These are phyloP conservation scores for Leucosticte australis DNA, from an alignment of 2,113 vertebrate species.

Conservation along the genomic window DNA sequence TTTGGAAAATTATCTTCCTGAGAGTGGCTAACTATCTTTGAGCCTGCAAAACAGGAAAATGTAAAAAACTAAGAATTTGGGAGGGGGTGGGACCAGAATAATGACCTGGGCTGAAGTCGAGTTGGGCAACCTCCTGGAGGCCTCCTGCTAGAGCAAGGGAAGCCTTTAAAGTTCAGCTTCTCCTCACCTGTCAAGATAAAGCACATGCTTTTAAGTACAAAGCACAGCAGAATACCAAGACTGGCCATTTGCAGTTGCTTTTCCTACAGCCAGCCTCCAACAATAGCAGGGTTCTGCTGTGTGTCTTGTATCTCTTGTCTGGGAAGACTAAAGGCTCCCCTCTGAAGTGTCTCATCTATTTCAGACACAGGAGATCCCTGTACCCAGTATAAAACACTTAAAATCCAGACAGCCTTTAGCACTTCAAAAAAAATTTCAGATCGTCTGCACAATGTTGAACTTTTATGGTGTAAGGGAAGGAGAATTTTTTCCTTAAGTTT, in stretches of 20 bases:
- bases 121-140: not conserved
- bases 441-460: not conserved
- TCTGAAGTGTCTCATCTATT: not conserved
- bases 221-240: not conserved
- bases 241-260: not conserved
- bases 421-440: not conserved
- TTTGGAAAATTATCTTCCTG: not conserved
- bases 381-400: not conserved
- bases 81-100: not conserved
- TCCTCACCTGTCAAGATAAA: not conserved
- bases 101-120: not conserved
- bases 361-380: not conserved
- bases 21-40: not conserved
- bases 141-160: not conserved
- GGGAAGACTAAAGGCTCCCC: not conserved
- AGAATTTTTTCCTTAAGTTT: fast-evolving
- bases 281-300: not conserved
- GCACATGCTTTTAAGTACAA: not conserved
- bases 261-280: not conserved
- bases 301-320: not conserved
- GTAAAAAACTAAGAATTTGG: not conserved
- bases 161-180: not conserved
- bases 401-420: not conserved
- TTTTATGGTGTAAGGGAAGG: not conserved
- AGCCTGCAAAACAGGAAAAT: not conserved